Base-by-base conservation (phyloP, 2,888 invertebrate species). In the Pyrocoelia pectoralis region DNA sequence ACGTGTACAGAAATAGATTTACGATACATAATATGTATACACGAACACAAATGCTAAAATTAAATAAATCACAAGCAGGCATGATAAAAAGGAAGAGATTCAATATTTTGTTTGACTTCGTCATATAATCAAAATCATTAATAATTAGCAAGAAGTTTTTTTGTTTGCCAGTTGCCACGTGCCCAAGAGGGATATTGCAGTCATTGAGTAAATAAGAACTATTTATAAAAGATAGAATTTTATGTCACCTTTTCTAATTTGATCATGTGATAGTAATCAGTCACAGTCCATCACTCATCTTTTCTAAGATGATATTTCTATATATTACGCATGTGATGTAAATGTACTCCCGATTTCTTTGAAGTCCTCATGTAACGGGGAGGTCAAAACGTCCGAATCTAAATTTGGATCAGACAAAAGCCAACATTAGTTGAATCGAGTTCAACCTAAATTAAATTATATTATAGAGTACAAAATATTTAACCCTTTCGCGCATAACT, bases 191-290 rank as follows among this genome's bases (percentile, higher is more conserved):
- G 14, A 13, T 41, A 46, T 43, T 13, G 8, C 9, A 18, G 17
- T 15, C 17, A 46, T 17, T 46, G 17, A 38, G 33, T 29, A 38
- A n/a, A 29, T 33, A 52, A 28, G 17, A 52, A 50, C 50, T 50
- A 50, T 50, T 28, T 28, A 50, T 50, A 50, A 52, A 29, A 14
- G 4, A 29, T 24, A 51, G 24, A 29, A 51, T 18, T 12, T 29
- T 14, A 28, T 65, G 66, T 60, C 60, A 59, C 59, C 48, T 56
- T 43, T 49, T 65, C 68, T 43, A 72, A 74, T 75, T 71, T 68
- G 70, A 70, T 78, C 78, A 79, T 73, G 76, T 78, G 79, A 76
- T 74, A 66, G 76, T 73, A 78, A 79, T 79, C 79, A 78, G 77
- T 79, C 79, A 78, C 74, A 74, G 76, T 76, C 75, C 76, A 77